These are phyloP conservation scores for Bovichtus diacanthus DNA, from an alignment of 2,797 vertebrate genomes.

Conservation along the genomic window DNA sequence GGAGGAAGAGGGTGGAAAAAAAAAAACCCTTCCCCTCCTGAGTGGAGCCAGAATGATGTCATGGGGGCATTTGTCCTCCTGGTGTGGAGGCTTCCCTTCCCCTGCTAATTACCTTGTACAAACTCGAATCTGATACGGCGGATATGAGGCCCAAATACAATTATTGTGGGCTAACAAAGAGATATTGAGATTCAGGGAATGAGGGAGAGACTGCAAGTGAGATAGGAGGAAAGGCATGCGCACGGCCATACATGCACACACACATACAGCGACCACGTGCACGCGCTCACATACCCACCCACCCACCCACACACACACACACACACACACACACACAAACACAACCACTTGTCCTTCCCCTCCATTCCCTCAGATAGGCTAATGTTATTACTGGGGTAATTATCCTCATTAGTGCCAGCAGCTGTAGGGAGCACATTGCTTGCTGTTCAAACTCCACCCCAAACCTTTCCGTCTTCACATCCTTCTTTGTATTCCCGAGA, in stretches of 20 bases:
- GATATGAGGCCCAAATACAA: constrained; percentile 87
- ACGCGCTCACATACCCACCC: constrained; percentile 32
- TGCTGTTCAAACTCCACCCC: constrained; percentile 81
- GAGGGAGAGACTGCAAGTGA: constrained; percentile 76
- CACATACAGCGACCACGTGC: constrained; percentile 55
- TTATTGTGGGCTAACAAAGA: constrained; percentile 86
- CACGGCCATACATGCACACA: constrained; percentile 34
- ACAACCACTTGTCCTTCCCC: constrained; percentile 97
- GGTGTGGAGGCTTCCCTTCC: constrained; percentile 86
- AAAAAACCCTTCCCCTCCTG: constrained; percentile 61
- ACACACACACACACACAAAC: constrained; percentile 85
- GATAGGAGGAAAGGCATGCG: constrained; percentile 67
- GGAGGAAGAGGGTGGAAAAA: constrained; percentile 28
- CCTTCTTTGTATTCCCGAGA: constrained; percentile 65
- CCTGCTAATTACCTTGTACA: constrained; percentile 88
- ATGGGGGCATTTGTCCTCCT: constrained; percentile 84
- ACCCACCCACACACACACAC: constrained; percentile 4
- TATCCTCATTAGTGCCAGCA: constrained; percentile 99
- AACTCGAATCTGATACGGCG: constrained; percentile 87
- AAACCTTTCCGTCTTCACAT: constrained; percentile 72
- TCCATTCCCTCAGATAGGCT: constrained; percentile 99
- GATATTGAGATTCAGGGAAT: constrained; percentile 82
- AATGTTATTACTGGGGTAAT: constrained; percentile 99
- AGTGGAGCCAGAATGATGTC: constrained; percentile 81
- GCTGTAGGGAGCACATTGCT: constrained; percentile 91